A percentile compares a stretch with the other conserved stretches of the same genome.
phyloP scores from a whole-genome alignment of 2,797 vertebrate species.

The Pelodytes ibericus region DNA sequence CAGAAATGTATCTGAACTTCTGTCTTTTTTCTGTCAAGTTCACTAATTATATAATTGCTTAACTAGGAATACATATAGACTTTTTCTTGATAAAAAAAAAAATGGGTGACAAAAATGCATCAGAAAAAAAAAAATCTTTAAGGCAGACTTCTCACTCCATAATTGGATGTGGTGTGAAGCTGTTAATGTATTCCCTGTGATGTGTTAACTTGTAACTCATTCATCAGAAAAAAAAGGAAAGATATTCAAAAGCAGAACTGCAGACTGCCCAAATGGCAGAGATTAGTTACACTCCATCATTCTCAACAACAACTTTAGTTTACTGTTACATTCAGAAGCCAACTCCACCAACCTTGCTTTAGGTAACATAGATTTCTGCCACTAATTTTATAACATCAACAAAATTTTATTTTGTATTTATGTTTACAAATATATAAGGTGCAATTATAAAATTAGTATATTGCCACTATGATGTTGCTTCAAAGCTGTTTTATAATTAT shows the following conservation, averaged over 20 bases:
- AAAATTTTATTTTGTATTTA: too few species aligned
- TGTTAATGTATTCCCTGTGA: constrained; percentile 1
- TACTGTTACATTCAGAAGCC: too few species aligned
- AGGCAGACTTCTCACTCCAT: background rate
- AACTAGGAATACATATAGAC: background rate
- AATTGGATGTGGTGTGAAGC: background rate
- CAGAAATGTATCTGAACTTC: too few species aligned
- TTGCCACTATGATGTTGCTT: too few species aligned
- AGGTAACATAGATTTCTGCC: too few species aligned
- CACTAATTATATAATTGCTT: background rate
- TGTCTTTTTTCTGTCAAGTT: background rate
- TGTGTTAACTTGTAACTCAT: background rate
- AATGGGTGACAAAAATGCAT: background rate
- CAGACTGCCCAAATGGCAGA: background rate
- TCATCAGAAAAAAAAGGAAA: background rate
- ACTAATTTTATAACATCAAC: too few species aligned
- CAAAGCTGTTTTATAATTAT: too few species aligned
- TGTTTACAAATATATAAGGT: too few species aligned
- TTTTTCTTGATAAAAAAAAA: background rate
- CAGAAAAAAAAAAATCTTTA: background rate
- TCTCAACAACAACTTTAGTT: too few species aligned
- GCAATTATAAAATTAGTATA: too few species aligned
- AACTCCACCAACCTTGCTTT: too few species aligned
- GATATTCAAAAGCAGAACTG: background rate
- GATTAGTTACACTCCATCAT: background rate